Percentiles rank a stretch among this genome's conserved stretches.
Evolutionary conservation across 1,140 invertebrate genomes (phyloP).

Genomic region (Ectropis grisescens): DNA sequence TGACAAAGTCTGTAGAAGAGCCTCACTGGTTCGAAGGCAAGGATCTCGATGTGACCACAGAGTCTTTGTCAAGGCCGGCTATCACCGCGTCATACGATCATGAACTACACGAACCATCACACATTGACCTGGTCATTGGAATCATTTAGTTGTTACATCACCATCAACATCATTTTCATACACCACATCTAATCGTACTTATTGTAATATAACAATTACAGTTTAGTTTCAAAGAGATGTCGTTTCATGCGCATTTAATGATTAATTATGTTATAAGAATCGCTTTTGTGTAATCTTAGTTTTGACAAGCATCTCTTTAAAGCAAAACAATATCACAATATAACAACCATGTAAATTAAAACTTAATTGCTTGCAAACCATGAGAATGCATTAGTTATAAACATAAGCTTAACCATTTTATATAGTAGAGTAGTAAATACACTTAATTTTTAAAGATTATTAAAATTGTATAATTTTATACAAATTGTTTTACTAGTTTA

Average conservation of each 20-base stretch:
- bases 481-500: conserved; percentile 1
- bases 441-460: too few relatives aligned
- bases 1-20: conserved; percentile 61
- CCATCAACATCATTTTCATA: conserved; percentile 22
- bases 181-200: too few relatives aligned
- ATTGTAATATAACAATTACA: conserved; percentile 19
- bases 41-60: conserved; percentile 39
- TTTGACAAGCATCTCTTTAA: conserved; percentile 26
- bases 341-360: too few relatives aligned
- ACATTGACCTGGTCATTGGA: conserved; percentile 58
- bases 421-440: too few relatives aligned
- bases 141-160: conserved; percentile 44
- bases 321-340: conserved; percentile 12
- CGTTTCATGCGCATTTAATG: conserved; percentile 17
- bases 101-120: conserved; percentile 22
- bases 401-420: too few relatives aligned
- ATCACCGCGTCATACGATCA: conserved; percentile 32
- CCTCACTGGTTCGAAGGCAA: conserved; percentile 59
- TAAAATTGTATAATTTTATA: neutral
- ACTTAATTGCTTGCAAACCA: too few relatives aligned
- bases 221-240: conserved; percentile 35
- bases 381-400: too few relatives aligned
- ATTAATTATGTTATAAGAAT: conserved; percentile 7
- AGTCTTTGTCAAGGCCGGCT: conserved; percentile 40
- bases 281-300: too few relatives aligned